phyloP scores from a whole-genome alignment of 2,797 vertebrate species.

The Nothura maculosa region DNA sequence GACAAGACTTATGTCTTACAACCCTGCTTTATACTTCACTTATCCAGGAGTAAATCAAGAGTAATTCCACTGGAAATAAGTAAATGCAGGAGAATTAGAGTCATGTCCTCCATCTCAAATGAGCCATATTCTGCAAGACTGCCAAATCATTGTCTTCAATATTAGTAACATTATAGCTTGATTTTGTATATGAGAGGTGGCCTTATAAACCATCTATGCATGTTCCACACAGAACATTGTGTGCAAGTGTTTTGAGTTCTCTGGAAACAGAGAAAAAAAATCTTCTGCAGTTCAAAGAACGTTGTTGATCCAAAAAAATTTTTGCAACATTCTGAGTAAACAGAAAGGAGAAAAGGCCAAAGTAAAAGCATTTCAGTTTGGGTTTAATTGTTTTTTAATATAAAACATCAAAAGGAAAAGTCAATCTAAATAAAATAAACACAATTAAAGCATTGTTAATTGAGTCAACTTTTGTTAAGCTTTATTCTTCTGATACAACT shows the following conservation, averaged over 20 bases:
- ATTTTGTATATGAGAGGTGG: background rate
- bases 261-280: background rate
- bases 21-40: background rate
- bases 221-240: background rate
- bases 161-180: background rate
- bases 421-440: background rate
- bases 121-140: background rate
- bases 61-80: background rate
- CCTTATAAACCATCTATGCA: too few relatives aligned
- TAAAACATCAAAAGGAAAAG: background rate
- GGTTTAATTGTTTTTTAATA: background rate
- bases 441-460: background rate
- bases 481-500: background rate
- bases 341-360: background rate
- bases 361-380: background rate
- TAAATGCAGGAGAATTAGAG: background rate
- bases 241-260: background rate
- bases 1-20: background rate
- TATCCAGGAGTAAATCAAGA: background rate
- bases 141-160: background rate
- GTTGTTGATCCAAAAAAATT: background rate
- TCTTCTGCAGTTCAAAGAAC: background rate
- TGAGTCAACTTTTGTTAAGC: background rate
- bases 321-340: background rate
- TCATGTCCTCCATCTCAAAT: background rate